Base-by-base conservation (phyloP, 2,888 invertebrate species). In the Linnaemya vulpina region DNA sequence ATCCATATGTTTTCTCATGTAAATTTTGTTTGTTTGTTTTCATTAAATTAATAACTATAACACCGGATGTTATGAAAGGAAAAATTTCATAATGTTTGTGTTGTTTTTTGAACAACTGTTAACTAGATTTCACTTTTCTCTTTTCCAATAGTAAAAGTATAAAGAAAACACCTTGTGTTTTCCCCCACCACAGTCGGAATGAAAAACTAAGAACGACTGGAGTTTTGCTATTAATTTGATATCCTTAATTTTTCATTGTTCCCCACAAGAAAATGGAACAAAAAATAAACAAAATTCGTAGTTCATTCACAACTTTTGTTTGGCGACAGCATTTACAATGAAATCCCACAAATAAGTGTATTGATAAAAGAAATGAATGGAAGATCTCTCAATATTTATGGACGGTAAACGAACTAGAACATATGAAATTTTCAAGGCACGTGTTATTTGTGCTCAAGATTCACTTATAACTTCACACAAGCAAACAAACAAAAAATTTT, bases 381-480 rank as follows among this genome's bases (percentile, higher is more conserved):
- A 65, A 58, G 71, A 58, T 65, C 40, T 73, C 38, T 60, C 49
- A 60, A 60, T 78, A 49, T 71, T 71, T 82, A 82, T 71, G 71
- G 71, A 76, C 65, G 71, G 65, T 71, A 83, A 71, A 70, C 43
- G 67, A 77, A 83, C 65, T 68, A 58, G 73, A 79, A 74, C 78
- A 79, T 79, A 78, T 83, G 83, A 74, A 80, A 63, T 53, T 74
- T 55, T n/a, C 43, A 70, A 75, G 83, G 83, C 83, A 83, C 83
- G 83, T 83, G 83, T 75, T 83, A 58, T 75, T 70, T 79, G 38
- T 70, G n/a, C n/a, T 75, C 13, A 35, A 83, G 62, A 74, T 75
- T 74, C 20, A 78, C 63, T 83, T 74, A 74, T 74, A 68, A 63
- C 13, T 74, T 55, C 30, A 65, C 25, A 25, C n/a, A n/a, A 68